These are phyloP conservation scores for Rissa tridactyla DNA, from an alignment of 2,113 vertebrate species.

Conservation along the genomic window DNA sequence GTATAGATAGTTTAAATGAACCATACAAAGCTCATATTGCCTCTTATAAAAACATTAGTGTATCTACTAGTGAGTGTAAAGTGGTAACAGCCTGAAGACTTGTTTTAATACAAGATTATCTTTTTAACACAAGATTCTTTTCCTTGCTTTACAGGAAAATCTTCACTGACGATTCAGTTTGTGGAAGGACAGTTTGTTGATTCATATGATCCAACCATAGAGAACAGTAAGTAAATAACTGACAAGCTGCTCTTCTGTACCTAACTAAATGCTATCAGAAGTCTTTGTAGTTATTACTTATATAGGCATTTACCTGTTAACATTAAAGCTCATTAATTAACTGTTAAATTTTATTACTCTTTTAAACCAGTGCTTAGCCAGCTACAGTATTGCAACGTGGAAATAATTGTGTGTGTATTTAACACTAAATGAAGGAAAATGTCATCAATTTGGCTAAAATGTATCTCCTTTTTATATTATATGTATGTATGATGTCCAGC, in stretches of 20 bases:
- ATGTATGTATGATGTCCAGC: not conserved
- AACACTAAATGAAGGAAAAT: not conserved
- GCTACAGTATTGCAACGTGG: not conserved
- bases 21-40: not conserved
- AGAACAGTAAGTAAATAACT: constrained; percentile 93
- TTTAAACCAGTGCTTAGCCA: not conserved
- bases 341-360: not conserved
- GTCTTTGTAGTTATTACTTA: not conserved
- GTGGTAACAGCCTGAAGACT: not conserved
- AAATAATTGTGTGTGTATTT: not conserved
- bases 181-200: constrained; percentile 99
- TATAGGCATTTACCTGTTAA: not conserved
- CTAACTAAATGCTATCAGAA: not conserved
- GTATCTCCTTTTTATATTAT: not conserved
- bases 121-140: not conserved
- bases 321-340: not conserved
- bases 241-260: not conserved
- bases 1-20: not conserved
- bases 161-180: constrained; percentile 98
- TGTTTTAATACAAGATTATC: not conserved
- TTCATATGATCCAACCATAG: constrained; percentile 98
- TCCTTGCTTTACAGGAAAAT: constrained; percentile 87
- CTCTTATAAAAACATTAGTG: not conserved
- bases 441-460: not conserved
- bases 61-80: not conserved